phyloP scores from a whole-genome alignment of 53 echinoderm and acorn worm genomes.

The Stichopus horrens region DNA sequence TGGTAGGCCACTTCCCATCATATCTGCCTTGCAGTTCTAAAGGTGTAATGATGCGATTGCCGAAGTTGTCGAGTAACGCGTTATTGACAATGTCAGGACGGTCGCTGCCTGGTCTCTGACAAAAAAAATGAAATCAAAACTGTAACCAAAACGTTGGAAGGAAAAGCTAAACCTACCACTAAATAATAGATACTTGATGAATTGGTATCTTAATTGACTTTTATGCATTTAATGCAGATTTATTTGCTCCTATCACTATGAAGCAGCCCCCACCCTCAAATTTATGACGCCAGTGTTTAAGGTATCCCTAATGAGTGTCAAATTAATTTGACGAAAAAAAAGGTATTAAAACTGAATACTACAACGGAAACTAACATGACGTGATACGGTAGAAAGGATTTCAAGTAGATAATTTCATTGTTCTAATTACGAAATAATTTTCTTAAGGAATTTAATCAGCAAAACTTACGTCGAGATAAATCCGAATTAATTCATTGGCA shows the following conservation, averaged over 20 bases:
- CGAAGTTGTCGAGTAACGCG: slow-evolving; percentile 54
- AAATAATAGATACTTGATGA: too few species aligned
- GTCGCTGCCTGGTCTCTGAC: slow-evolving; percentile 57
- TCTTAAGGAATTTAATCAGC: not conserved
- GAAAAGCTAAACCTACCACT: too few species aligned
- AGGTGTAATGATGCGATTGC: slow-evolving; percentile 63
- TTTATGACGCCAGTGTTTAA: too few species aligned
- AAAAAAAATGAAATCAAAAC: not conserved
- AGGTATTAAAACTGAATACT: not conserved
- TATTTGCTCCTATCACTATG: too few species aligned
- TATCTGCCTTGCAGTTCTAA: slow-evolving; percentile 56
- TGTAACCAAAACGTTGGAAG: too few species aligned
- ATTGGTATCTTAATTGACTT: too few species aligned
- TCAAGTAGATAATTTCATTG: not conserved
- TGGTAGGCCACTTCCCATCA: slow-evolving; percentile 70
- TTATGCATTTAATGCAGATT: too few species aligned
- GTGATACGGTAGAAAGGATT: not conserved
- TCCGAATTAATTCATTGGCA: slow-evolving; percentile 65
- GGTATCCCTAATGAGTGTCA: too few species aligned
- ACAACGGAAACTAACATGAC: not conserved
- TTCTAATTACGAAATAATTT: not conserved
- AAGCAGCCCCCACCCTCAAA: too few species aligned
- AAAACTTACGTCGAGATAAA: slow-evolving; percentile 71
- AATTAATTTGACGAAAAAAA: too few species aligned
- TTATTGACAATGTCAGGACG: slow-evolving; percentile 60